phyloP scores from a whole-genome alignment of 2,888 invertebrate genomes.

The Eubasilissa splendida region DNA sequence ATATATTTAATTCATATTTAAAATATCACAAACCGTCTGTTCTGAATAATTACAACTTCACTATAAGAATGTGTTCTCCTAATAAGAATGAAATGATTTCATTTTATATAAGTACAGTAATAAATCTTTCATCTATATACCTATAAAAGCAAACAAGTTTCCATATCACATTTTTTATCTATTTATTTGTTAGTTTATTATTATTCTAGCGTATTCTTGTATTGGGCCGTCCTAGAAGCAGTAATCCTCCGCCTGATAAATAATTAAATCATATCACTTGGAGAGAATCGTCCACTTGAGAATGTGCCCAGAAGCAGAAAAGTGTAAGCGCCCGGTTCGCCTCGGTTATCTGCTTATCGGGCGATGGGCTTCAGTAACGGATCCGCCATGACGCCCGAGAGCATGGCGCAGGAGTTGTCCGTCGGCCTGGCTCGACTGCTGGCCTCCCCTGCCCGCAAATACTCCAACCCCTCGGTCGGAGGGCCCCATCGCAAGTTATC shows the following conservation, averaged over 20 bases:
- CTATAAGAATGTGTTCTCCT: too few species aligned
- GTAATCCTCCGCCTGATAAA: not conserved
- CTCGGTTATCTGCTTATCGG: not conserved
- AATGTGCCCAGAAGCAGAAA: not conserved
- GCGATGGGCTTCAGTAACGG: conserved; percentile 1
- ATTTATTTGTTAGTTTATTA: too few species aligned
- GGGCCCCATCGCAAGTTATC: conserved; percentile 1
- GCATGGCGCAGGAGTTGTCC: conserved; percentile 51
- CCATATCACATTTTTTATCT: too few species aligned
- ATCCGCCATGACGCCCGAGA: conserved; percentile 51
- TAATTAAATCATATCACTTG: not conserved
- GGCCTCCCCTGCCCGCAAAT: not conserved
- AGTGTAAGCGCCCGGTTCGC: not conserved
- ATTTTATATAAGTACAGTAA: too few species aligned
- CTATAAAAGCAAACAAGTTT: too few species aligned
- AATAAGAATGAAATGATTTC: too few species aligned
- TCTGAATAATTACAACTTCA: too few species aligned
- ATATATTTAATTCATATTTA: too few species aligned
- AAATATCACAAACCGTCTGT: too few species aligned
- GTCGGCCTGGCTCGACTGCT: conserved; percentile 22
- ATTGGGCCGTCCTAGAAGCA: too few species aligned
- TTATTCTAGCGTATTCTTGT: too few species aligned
- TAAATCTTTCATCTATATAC: too few species aligned
- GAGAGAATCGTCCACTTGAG: not conserved
- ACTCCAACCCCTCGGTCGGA: not conserved